Conservation (phyloP, 2,888 invertebrate species). For the Patella depressa region DNA sequence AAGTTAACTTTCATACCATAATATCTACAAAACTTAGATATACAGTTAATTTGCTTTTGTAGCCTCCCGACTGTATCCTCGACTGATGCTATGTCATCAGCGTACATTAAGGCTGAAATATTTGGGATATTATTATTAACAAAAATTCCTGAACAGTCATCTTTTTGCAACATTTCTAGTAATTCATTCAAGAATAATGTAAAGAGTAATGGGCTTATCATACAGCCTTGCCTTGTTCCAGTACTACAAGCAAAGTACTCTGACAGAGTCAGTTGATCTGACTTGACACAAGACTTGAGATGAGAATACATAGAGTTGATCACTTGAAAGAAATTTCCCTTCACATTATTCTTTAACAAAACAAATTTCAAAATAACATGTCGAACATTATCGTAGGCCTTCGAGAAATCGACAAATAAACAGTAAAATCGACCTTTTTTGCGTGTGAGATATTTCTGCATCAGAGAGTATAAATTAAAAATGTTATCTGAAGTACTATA, state of each 20-base stretch:
- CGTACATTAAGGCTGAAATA: background rate
- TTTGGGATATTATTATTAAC: background rate
- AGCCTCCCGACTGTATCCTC: background rate
- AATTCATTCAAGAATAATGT: too few species aligned
- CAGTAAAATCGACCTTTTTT: background rate
- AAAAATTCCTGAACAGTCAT: too few species aligned
- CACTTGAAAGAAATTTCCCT: background rate
- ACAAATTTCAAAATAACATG: background rate
- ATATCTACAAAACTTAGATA: background rate
- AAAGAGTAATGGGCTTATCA: too few species aligned
- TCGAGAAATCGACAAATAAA: background rate
- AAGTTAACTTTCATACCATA: background rate
- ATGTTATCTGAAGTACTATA: background rate
- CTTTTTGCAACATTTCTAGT: too few species aligned
- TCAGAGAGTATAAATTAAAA: background rate
- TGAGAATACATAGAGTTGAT: background rate
- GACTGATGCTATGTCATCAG: background rate
- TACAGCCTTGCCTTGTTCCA: too few species aligned
- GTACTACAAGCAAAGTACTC: too few species aligned
- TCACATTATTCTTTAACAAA: background rate
- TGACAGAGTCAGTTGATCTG: background rate
- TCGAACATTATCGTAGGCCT: background rate
- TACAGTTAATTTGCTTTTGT: conserved; percentile 3
- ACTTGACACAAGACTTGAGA: background rate
- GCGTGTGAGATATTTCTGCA: background rate